These are phyloP conservation scores for Actinernus sp. DNA, from an alignment of 92 coral and sea anemone species.

Conservation along the genomic window DNA sequence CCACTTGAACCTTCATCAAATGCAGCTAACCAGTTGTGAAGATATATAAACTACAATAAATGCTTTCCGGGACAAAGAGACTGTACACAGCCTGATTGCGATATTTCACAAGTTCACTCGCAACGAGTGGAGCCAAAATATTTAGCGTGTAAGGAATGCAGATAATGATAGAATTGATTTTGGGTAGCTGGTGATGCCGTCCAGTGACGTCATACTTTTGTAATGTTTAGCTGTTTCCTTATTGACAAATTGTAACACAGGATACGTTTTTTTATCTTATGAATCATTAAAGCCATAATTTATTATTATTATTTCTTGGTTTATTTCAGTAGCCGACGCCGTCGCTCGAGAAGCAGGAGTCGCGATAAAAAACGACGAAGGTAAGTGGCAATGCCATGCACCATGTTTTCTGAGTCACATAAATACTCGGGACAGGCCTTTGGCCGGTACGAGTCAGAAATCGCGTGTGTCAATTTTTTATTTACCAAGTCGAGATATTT, in stretches of 20 bases:
- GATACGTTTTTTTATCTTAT: neutral
- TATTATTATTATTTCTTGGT: neutral
- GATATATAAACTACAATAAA: no score
- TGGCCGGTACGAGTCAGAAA: no score
- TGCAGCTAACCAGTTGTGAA: no score
- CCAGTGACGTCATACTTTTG: neutral
- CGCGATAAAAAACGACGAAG: conserved; percentile 62
- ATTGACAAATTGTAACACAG: neutral
- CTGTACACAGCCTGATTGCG: no score
- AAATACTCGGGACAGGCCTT: no score
- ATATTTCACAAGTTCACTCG: no score
- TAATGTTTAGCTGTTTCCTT: neutral
- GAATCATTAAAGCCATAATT: neutral
- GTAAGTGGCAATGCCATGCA: conserved; percentile 4
- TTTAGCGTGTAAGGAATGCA: conserved; percentile 59
- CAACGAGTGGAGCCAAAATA: no score
- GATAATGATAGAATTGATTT: conserved; percentile 47
- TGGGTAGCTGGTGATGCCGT: neutral
- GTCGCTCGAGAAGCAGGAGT: conserved; percentile 84
- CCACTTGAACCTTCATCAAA: no score
- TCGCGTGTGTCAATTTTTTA: no score
- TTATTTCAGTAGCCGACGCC: conserved; percentile 71
- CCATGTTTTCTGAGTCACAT: neutral
- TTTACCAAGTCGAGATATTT: no score
- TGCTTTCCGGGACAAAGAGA: no score